Conservation (phyloP, 1,140 invertebrate species). For the Campoletis sonorensis region DNA sequence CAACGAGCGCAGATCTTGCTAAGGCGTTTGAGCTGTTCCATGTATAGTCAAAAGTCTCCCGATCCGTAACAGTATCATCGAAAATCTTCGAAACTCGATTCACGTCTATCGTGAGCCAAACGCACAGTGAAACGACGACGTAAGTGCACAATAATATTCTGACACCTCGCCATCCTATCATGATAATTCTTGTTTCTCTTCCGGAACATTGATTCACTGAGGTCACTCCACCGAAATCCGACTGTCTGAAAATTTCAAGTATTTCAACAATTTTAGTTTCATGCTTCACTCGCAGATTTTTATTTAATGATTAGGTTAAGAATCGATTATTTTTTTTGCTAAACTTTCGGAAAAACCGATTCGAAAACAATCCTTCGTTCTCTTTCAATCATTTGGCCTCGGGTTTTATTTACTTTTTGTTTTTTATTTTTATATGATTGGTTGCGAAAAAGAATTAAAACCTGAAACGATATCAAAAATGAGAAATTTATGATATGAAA, state of each 20-base stretch:
- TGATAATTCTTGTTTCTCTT: slow-evolving; percentile 54
- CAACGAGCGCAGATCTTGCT: slow-evolving; percentile 70
- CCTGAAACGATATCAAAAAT: too few species aligned
- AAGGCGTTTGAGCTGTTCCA: slow-evolving; percentile 69
- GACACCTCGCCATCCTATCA: slow-evolving; percentile 60
- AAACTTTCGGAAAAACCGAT: too few species aligned
- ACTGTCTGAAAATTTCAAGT: slow-evolving; percentile 9
- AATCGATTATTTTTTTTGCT: too few species aligned
- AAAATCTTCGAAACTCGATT: slow-evolving; percentile 33
- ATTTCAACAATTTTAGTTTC: not conserved
- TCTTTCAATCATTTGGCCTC: too few species aligned
- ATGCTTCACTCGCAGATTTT: too few species aligned
- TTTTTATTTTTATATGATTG: too few species aligned
- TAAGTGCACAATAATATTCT: slow-evolving; percentile 51
- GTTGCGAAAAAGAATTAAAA: too few species aligned
- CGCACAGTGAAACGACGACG: slow-evolving; percentile 32
- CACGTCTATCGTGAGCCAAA: slow-evolving; percentile 34
- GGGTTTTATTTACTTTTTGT: too few species aligned
- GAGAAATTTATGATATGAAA: too few species aligned
- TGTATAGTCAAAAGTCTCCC: slow-evolving; percentile 56
- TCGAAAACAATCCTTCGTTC: too few species aligned
- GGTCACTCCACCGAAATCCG: not conserved
- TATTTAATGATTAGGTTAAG: too few species aligned
- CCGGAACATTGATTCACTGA: slow-evolving; percentile 54
- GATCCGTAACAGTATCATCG: slow-evolving; percentile 1